Evolutionary conservation across 2,113 vertebrate genomes (phyloP), one percentile per base, ranked within the genome.

Genomic region (Pandion haliaetus): DNA sequence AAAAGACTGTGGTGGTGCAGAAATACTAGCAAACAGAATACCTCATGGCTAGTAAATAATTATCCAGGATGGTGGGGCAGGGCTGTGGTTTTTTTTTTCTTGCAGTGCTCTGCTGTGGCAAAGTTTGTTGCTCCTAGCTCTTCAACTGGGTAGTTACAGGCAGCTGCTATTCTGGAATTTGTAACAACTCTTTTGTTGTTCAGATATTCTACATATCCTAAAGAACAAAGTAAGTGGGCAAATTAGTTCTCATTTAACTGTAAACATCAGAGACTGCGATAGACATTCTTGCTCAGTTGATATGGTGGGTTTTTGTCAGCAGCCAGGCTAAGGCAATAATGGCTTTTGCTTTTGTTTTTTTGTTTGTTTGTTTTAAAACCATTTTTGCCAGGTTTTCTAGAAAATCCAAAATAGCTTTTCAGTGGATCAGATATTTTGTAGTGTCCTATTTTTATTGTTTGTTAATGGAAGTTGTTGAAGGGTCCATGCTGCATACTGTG

Each of bases 1-100:
- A 81, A 87, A 90, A 83, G 79, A 8, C 71, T 90, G 59, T 91
- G 67, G 73, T 86, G 55, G 42, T 79, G 52, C 69, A 93, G 89
- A 85, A 95, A 40, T 91, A 58, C 29, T 49, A 67, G 59, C 71
- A 72, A 67, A 54, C 59, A 78, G 55, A 89, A 24, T 55, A 67
- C n/a, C 26, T 72, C 84, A 24, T 83, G 86, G 61, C 54, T 96
- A 55, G 90, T 92, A 84, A 97, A 92, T 97, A 86, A 97, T 92
- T 92, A 82, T 44, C 72, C 55, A 86, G 47, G 72, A 40, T 86
- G 57, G 69, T 0, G 5, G 58, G 38, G 49, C 38, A 92, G n/a
- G 25, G 28, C 12, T 54, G 10, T 44, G 3, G 11, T 25, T 61
- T 8, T 36, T 21, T 40, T 44, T 62, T 42, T 5, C 31, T 76